These are phyloP conservation scores for Drosophila lutescens DNA, from an alignment of 2,888 invertebrate genomes.

Conservation along the genomic window DNA sequence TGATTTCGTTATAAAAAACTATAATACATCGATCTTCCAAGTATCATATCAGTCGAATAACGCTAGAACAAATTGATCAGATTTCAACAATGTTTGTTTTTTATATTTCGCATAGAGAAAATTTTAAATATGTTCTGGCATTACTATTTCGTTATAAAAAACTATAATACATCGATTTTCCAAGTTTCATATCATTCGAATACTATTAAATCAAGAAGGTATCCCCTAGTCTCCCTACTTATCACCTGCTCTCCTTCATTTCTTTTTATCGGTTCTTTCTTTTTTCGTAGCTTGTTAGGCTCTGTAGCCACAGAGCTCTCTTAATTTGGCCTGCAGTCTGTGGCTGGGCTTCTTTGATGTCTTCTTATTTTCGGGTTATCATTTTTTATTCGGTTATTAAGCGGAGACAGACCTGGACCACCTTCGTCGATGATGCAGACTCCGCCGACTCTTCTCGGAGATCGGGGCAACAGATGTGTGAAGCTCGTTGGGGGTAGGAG, in stretches of 20 bases:
- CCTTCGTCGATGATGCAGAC: conserved; percentile 27
- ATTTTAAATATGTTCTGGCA: no score
- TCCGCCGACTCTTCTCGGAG: conserved; percentile 4
- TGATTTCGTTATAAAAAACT: no score
- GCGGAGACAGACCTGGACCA: conserved; percentile 56
- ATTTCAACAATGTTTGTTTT: no score
- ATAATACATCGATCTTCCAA: no score
- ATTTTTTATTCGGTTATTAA: conserved; percentile 79
- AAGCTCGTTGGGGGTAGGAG: conserved; percentile 54
- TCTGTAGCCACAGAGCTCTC: conserved; percentile 55
- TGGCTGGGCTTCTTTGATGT: conserved; percentile 68
- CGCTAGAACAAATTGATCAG: no score
- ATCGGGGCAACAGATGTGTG: conserved; percentile 68
- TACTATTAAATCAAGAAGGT: not conserved
- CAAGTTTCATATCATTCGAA: no score
- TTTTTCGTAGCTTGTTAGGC: conserved; percentile 67
- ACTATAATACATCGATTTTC: no score
- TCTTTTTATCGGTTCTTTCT: conserved; percentile 34
- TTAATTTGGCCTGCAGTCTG: conserved; percentile 48
- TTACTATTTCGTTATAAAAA: no score
- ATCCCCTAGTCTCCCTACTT: not conserved
- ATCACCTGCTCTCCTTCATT: conserved; percentile 15
- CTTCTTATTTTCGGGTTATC: conserved; percentile 79
- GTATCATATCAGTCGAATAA: no score
- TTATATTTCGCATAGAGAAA: no score